phyloP scores from a whole-genome alignment of 2,113 vertebrate genomes.

The Cyphomyrus plagiostoma region DNA sequence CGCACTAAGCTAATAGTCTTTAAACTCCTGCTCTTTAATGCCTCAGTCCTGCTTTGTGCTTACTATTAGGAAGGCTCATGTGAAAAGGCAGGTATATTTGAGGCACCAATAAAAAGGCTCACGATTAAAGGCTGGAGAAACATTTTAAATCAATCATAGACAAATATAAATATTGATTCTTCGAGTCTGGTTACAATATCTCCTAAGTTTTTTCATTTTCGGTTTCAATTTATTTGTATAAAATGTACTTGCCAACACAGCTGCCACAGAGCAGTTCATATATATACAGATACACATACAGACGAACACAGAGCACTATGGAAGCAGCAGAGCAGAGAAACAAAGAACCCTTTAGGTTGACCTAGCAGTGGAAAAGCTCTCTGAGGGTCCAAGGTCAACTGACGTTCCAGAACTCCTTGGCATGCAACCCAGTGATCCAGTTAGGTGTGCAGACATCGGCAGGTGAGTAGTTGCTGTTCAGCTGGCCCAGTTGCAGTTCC shows the following conservation, averaged over 20 bases:
- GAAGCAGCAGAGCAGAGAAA: not conserved
- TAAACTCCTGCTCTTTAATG: constrained; percentile 4
- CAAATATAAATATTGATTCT: not conserved
- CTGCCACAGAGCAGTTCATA: not conserved
- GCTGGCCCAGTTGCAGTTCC: not conserved
- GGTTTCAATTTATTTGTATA: not conserved
- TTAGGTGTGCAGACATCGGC: not conserved
- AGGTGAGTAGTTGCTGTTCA: not conserved
- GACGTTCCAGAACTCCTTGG: not conserved
- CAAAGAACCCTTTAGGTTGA: not conserved
- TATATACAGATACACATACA: not conserved
- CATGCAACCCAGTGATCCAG: not conserved
- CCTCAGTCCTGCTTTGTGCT: not conserved
- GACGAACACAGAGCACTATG: not conserved
- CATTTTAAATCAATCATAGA: not conserved
- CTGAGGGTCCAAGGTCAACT: not conserved
- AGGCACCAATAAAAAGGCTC: not conserved
- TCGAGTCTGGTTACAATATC: not conserved
- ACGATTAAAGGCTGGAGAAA: not conserved
- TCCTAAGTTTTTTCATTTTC: not conserved
- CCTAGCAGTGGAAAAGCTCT: not conserved
- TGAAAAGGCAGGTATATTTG: not conserved
- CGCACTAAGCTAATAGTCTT: constrained; percentile 11
- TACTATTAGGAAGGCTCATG: not conserved
- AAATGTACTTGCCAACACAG: not conserved